These are phyloP conservation scores for Drosophila equinoxialis DNA, from an alignment of 1,140 invertebrate genomes.

Conservation along the genomic window DNA sequence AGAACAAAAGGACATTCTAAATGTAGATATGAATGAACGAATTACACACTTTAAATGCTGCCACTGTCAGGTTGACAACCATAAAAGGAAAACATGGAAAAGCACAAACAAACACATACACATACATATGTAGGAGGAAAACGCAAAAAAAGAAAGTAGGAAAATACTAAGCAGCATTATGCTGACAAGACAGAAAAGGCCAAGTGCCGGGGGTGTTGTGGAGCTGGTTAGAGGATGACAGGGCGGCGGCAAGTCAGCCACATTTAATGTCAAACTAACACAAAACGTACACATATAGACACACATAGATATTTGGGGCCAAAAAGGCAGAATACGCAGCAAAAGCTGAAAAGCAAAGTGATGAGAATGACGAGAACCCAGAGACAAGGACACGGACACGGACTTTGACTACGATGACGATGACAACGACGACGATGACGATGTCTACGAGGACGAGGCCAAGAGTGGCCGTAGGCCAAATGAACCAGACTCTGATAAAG, in stretches of 20 bases:
- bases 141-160: constrained; percentile 52
- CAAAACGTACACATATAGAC: constrained; percentile 51
- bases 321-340: constrained; percentile 48
- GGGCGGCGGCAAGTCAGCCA: constrained; percentile 52
- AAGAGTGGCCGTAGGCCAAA: constrained; percentile 46
- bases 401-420: constrained; percentile 2
- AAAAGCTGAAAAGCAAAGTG: constrained; percentile 61
- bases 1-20: constrained; percentile 16
- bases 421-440: background rate
- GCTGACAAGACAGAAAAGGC: constrained; percentile 62
- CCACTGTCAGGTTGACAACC: constrained; percentile 68
- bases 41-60: constrained; percentile 65
- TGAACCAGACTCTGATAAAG: constrained; percentile 53
- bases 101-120: constrained; percentile 24
- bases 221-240: constrained; percentile 4
- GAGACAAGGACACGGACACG: constrained; percentile 18
- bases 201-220: constrained; percentile 18
- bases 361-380: constrained; percentile 16
- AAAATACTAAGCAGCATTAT: constrained; percentile 43
- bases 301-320: constrained; percentile 13
- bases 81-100: constrained; percentile 12
- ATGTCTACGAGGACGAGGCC: constrained; percentile 15
- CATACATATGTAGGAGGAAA: background rate
- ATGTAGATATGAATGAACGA: constrained; percentile 71
- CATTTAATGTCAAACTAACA: constrained; percentile 67